Evolutionary conservation across 2,797 vertebrate genomes (phyloP).

Genomic region (Peromyscus aztecus): DNA sequence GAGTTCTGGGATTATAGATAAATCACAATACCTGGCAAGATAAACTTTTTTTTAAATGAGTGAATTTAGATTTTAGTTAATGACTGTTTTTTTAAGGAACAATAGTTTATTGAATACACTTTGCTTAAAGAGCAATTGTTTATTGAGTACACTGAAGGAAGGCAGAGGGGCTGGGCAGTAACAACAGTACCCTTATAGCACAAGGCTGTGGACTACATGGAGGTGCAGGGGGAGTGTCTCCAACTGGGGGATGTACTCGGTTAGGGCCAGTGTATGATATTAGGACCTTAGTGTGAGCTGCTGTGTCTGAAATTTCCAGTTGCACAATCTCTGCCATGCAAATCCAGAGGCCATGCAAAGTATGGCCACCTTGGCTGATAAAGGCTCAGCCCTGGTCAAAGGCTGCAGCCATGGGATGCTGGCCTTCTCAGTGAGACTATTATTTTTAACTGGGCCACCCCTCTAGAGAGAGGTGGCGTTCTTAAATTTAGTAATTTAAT

Average conservation of each 20-base stretch:
- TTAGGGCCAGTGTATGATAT: not conserved
- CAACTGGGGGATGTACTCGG: not conserved
- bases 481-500: constrained; percentile 57
- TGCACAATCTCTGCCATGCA: not conserved
- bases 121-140: not conserved
- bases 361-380: not conserved
- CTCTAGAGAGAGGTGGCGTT: constrained; percentile 47
- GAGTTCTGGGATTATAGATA: not conserved
- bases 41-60: constrained; percentile 9
- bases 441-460: constrained; percentile 1
- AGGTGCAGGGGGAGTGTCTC: not conserved
- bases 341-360: not conserved
- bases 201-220: not conserved
- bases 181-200: not conserved
- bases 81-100: not conserved
- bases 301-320: not conserved
- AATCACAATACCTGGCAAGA: not conserved
- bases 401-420: not conserved
- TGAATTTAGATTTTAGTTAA: constrained; percentile 52
- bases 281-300: not conserved
- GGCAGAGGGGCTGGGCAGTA: not conserved
- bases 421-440: constrained; percentile 1
- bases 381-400: not conserved
- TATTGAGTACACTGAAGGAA: not conserved
- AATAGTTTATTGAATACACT: not conserved